phyloP scores from a whole-genome alignment of 2,888 invertebrate genomes.

The Drosophila niveifrons region DNA sequence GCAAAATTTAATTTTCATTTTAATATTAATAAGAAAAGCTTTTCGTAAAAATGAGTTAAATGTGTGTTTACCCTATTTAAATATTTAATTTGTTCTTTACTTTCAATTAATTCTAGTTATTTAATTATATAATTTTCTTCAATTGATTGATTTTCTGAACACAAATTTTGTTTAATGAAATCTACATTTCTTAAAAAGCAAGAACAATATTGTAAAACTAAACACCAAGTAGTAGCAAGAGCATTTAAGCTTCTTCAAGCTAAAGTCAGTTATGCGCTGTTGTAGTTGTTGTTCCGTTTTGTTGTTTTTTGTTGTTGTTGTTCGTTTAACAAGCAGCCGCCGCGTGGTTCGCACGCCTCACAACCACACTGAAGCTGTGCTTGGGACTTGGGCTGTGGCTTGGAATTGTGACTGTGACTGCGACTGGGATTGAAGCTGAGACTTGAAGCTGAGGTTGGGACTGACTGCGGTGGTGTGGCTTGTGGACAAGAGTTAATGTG shows the following conservation, averaged over 20 bases:
- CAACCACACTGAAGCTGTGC: conserved; percentile 13
- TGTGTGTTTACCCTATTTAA: too few relatives aligned
- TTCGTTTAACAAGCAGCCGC: conserved; percentile 52
- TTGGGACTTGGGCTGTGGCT: not conserved
- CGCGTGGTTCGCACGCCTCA: conserved; percentile 71
- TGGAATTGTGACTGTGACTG: not conserved
- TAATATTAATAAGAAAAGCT: too few relatives aligned
- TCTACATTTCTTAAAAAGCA: too few relatives aligned
- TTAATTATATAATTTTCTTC: too few relatives aligned
- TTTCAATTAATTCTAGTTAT: too few relatives aligned
- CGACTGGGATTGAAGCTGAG: conserved; percentile 1
- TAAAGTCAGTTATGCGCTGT: conserved; percentile 5
- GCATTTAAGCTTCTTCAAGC: conserved; percentile 12
- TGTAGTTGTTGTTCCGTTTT: conserved; percentile 22
- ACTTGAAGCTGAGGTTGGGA: not conserved
- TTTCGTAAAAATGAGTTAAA: too few relatives aligned
- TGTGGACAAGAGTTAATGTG: conserved; percentile 68
- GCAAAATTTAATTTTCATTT: too few relatives aligned
- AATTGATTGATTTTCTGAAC: too few relatives aligned
- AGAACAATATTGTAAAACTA: not conserved
- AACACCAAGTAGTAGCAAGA: not conserved
- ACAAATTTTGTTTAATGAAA: too few relatives aligned
- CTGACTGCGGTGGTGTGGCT: conserved; percentile 20
- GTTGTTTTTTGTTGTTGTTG: conserved; percentile 39
- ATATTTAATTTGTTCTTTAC: too few relatives aligned